Conservation (phyloP, 2,888 invertebrate species). For the Eupeodes latifasciatus region DNA sequence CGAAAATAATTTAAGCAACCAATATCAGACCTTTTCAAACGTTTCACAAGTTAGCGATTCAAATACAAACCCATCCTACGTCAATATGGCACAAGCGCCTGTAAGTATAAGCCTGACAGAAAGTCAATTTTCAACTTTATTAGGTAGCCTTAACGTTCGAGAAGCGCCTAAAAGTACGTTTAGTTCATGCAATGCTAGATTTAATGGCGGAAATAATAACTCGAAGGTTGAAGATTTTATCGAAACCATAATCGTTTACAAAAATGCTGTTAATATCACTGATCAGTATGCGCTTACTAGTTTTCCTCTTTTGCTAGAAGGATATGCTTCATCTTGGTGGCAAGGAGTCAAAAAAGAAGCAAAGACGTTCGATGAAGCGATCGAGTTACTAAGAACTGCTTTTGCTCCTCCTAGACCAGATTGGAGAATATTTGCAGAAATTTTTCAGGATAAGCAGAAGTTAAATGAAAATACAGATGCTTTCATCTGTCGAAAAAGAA, state of each 20-base stretch:
- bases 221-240: conserved; percentile 69
- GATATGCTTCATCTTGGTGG: conserved; percentile 7
- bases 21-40: background rate
- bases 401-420: conserved; percentile 38
- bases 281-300: conserved; percentile 61
- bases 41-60: background rate
- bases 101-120: background rate
- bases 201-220: conserved; percentile 48
- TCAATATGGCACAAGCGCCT: background rate
- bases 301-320: conserved; percentile 34
- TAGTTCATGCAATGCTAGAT: conserved; percentile 51
- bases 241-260: conserved; percentile 56
- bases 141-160: background rate
- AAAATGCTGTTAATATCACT: conserved; percentile 57
- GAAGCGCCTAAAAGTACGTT: background rate
- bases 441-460: conserved; percentile 68
- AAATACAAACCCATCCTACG: background rate
- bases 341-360: background rate
- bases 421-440: conserved; percentile 70
- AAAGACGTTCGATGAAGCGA: conserved; percentile 46
- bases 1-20: background rate
- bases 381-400: conserved; percentile 53
- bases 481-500: conserved; percentile 66
- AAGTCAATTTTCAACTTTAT: conserved; percentile 7
- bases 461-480: conserved; percentile 63